A percentile compares a stretch with the other conserved stretches of the same genome.
Conservation (phyloP, 2,797 vertebrate genomes). For the Rhinella marina region DNA sequence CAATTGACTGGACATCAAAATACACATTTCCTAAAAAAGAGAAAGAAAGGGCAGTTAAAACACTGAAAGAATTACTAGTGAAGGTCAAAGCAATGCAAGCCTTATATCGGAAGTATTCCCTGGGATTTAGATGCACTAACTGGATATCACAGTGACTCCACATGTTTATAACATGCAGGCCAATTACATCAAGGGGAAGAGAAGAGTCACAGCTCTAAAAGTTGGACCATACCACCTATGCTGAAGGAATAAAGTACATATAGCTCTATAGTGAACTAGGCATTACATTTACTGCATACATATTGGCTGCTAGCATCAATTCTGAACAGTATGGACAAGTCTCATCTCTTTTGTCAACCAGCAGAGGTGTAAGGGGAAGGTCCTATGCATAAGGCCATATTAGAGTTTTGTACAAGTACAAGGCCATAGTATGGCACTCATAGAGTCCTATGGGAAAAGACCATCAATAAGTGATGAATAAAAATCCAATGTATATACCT, state of each 20-base stretch:
- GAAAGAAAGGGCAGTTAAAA: constrained; percentile 43
- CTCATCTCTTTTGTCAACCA: no score
- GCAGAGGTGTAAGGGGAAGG: not conserved
- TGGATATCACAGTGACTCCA: not conserved
- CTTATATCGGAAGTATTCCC: not conserved
- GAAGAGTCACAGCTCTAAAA: not conserved
- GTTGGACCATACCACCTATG: not conserved
- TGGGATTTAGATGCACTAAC: not conserved
- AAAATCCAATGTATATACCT: no score
- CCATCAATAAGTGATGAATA: no score
- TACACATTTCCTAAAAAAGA: constrained; percentile 87
- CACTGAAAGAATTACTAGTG: not conserved
- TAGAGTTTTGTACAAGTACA: no score
- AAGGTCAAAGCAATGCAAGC: not conserved
- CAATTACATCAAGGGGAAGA: not conserved
- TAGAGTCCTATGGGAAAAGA: no score
- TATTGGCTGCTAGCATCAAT: no score
- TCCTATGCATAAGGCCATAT: no score
- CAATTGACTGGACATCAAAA: constrained; percentile 88
- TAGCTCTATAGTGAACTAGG: no score
- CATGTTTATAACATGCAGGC: not conserved
- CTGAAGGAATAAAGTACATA: no score
- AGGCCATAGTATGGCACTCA: no score
- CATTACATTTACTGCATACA: no score
- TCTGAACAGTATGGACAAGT: no score